These are phyloP conservation scores for Drosophila grimshawi DNA, from an alignment of 1,140 invertebrate species.

Conservation along the genomic window DNA sequence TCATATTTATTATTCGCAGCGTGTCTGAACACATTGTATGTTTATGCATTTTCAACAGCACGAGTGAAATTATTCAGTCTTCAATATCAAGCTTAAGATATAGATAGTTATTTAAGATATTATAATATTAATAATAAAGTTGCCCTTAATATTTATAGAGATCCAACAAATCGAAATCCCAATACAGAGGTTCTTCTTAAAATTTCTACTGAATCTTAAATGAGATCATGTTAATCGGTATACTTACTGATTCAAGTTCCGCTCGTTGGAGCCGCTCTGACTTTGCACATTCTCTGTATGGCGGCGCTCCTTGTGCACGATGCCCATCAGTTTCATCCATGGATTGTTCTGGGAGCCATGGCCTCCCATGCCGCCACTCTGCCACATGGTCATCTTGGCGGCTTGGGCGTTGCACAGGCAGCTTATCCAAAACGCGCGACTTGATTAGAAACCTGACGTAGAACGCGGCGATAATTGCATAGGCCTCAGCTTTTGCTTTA, in stretches of 20 bases:
- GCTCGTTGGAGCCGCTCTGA: constrained; percentile 86
- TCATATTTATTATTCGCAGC: no score
- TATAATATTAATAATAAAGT: no score
- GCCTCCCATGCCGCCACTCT: constrained; percentile 88
- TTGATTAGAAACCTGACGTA: constrained; percentile 44
- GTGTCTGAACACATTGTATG: no score
- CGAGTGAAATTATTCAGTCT: no score
- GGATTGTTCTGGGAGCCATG: constrained; percentile 92
- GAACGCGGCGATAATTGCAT: constrained; percentile 33
- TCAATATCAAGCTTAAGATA: no score
- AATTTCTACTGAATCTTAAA: no score
- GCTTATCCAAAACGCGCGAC: constrained; percentile 22
- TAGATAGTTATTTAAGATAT: no score
- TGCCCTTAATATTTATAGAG: no score
- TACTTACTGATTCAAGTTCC: constrained; percentile 89
- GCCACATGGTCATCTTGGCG: constrained; percentile 89
- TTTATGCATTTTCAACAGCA: no score
- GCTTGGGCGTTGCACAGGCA: constrained; percentile 53
- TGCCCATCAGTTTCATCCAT: constrained; percentile 93
- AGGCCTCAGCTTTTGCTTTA: neutral
- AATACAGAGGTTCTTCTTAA: no score
- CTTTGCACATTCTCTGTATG: constrained; percentile 86
- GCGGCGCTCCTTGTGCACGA: constrained; percentile 90
- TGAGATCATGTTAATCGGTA: neutral
- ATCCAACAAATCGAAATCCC: no score